Base-by-base conservation (phyloP, 2,888 invertebrate genomes). In the Drosophila koepferae region DNA sequence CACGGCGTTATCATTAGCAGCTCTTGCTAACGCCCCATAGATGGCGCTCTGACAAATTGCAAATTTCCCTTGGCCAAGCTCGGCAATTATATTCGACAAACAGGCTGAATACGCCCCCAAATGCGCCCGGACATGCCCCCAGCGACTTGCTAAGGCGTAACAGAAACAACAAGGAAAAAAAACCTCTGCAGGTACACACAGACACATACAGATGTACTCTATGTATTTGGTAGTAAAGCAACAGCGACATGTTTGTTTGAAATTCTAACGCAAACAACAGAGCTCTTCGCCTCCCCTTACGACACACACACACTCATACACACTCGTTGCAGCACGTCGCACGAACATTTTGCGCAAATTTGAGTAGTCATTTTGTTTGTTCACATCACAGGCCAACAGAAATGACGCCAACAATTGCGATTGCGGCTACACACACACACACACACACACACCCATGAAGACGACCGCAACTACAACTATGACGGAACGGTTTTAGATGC, bases 341-440 rank as follows among this genome's bases (percentile, higher is more conserved):
- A 77, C 85, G 85, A 84, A 84, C 84, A 84, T 84, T 86, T 86
- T 88, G 89, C 86, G 58, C 84, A 86, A 90, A 86, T 90, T 81
- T 85, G 89, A 91, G 90, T 85, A 90, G 92, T 92, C 92, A 91
- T 92, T 91, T 91, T 91, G 92, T 91, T 92, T 92, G 92, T 89
- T 91, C 91, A 86, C 83, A 89, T 90, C 91, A 91, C 89, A 89
- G 92, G 92, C 90, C 90, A 86, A 77, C 92, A 92, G 91, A 86
- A 71, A 81, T 63, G 71, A 71, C 68, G 68, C 78, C 67, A 78
- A 72, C 82, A 82, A 84, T 71, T 74, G 68, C 44, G 54, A 43
- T 61, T 63, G 49, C 54, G 54, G 49, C 40, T 63, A 55, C 55
- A 28, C 8, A n/a, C 16, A 49, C 16, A n/a, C 10, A n/a, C 16